These are phyloP conservation scores for Apeltes quadracus DNA, from an alignment of 2,113 vertebrate species.

Conservation along the genomic window DNA sequence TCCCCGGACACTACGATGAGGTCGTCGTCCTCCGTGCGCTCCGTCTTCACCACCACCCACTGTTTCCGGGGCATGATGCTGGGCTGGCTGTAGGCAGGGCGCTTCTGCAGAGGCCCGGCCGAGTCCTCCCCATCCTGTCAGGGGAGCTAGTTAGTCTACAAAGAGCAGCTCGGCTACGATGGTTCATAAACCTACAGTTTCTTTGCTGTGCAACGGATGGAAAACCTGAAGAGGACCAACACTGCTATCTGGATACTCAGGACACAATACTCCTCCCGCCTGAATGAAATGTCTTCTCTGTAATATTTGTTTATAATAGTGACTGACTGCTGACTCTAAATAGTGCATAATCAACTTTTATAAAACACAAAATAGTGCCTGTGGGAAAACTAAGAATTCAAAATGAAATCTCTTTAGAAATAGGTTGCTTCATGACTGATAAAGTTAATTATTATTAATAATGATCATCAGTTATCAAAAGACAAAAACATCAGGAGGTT, in stretches of 20 bases:
- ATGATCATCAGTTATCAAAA: background rate
- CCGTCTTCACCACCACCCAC: constrained; percentile 91
- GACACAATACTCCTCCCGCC: background rate
- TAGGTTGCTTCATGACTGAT: background rate
- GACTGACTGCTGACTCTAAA: background rate
- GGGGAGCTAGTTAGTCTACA: background rate
- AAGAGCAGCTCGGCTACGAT: background rate
- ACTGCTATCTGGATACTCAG: background rate
- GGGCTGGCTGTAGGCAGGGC: constrained; percentile 82
- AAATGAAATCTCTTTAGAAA: background rate
- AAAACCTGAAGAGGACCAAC: background rate
- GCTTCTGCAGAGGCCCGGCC: constrained; percentile 56
- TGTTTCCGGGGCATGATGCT: constrained; percentile 88
- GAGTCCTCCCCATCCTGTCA: constrained; percentile 69
- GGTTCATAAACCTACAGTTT: background rate
- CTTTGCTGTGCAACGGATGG: background rate
- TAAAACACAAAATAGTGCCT: background rate
- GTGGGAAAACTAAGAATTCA: background rate
- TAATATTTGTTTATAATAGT: background rate
- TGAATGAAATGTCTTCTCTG: background rate
- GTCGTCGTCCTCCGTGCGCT: constrained; percentile 86
- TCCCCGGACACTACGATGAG: constrained; percentile 89
- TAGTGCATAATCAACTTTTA: background rate
- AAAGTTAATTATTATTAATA: background rate
- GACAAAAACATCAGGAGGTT: too few relatives aligned